phyloP scores from a whole-genome alignment of 2,797 vertebrate species.

The Nannoperca obscura region DNA sequence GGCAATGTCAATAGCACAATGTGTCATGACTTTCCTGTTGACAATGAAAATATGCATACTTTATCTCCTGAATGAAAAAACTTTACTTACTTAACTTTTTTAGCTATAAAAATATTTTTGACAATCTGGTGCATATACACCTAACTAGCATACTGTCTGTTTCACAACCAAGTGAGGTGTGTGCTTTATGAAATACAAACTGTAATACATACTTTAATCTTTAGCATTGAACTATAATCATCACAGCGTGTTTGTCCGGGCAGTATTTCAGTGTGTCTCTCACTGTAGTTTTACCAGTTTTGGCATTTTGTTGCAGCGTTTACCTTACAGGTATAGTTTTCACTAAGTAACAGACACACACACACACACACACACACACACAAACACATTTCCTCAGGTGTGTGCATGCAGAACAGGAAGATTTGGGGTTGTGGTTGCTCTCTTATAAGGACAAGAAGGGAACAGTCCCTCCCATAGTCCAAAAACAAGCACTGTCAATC shows the following conservation, averaged over 20 bases:
- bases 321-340: conserved; percentile 14
- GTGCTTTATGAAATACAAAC: not conserved
- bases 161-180: not conserved
- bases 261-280: not conserved
- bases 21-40: not conserved
- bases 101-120: conserved; percentile 56
- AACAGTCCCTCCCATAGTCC: conserved; percentile 65
- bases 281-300: not conserved
- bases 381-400: conserved; percentile 26
- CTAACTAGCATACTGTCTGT: not conserved
- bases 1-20: not conserved
- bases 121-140: not conserved
- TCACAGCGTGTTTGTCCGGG: not conserved
- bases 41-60: not conserved
- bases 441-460: conserved; percentile 44
- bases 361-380: conserved; percentile 12
- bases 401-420: conserved; percentile 31
- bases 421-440: conserved; percentile 12
- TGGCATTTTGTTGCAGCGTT: not conserved
- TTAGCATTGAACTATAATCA: not conserved
- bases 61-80: conserved; percentile 22
- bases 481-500: conserved; percentile 38
- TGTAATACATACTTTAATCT: not conserved
- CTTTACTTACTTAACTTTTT: not conserved
- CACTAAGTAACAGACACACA: not conserved